Evolutionary conservation across 2,888 invertebrate species (phyloP).

Genomic region (Hetaerina titia): DNA sequence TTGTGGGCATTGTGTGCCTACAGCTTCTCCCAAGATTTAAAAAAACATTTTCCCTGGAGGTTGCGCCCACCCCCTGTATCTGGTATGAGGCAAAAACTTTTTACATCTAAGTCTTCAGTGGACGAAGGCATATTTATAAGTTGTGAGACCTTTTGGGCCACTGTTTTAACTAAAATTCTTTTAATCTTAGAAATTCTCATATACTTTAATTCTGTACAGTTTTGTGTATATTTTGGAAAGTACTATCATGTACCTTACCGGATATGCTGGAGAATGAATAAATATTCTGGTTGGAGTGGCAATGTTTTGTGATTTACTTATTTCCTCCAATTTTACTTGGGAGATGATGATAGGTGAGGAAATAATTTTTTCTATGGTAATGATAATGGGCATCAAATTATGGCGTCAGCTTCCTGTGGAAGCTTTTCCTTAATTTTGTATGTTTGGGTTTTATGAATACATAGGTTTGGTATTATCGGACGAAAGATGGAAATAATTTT

Average conservation of each 20-base stretch:
- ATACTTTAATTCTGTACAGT: slow-evolving; percentile 66
- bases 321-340: too few species aligned
- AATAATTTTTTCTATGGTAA: too few species aligned
- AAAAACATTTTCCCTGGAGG: slow-evolving; percentile 30
- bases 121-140: slow-evolving; percentile 55
- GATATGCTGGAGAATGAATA: slow-evolving; percentile 72
- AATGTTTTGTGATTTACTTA: background rate
- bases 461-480: too few species aligned
- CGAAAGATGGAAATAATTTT: too few species aligned
- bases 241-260: slow-evolving; percentile 77
- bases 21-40: background rate
- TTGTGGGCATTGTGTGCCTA: background rate
- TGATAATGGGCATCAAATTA: too few species aligned
- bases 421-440: too few species aligned
- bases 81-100: slow-evolving; percentile 35
- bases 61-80: slow-evolving; percentile 3
- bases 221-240: slow-evolving; percentile 71
- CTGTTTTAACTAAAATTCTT: slow-evolving; percentile 61
- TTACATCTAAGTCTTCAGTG: slow-evolving; percentile 21
- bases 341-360: too few species aligned
- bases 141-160: slow-evolving; percentile 47
- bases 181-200: slow-evolving; percentile 54
- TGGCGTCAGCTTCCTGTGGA: too few species aligned
- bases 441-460: too few species aligned
- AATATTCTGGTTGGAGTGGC: slow-evolving; percentile 37